Conservation (phyloP, 2,797 vertebrate genomes). For the Zenarchopterus dispar region DNA sequence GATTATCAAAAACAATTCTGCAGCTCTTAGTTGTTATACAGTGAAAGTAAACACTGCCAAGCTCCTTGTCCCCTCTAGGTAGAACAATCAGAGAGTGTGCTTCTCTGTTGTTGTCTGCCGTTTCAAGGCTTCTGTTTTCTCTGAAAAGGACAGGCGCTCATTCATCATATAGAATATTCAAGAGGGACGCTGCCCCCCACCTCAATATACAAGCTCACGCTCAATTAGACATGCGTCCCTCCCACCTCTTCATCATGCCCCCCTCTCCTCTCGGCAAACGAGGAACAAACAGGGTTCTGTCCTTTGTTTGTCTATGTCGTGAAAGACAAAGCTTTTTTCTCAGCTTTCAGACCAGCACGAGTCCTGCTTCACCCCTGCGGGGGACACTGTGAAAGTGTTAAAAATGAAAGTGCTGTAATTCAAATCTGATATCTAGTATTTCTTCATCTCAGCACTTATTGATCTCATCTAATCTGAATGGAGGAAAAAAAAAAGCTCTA, state of each 20-base stretch:
- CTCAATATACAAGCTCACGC: conserved; percentile 47
- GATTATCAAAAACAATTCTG: not conserved
- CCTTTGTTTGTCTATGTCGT: conserved; percentile 68
- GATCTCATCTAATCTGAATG: no score
- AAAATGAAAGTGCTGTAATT: conserved; percentile 14
- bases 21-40: not conserved
- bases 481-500: not conserved
- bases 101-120: conserved; percentile 38
- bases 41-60: conserved; percentile 13
- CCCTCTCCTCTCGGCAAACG: conserved; percentile 46
- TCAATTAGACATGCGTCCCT: conserved; percentile 67
- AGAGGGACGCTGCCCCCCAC: conserved; percentile 43
- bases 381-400: conserved; percentile 32
- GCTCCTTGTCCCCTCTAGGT: conserved; percentile 39
- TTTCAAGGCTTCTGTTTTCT: conserved; percentile 58
- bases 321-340: conserved; percentile 65
- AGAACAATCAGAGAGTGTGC: conserved; percentile 15
- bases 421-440: conserved; percentile 41
- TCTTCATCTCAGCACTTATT: not conserved
- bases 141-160: conserved; percentile 66
- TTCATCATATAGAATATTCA: conserved; percentile 80
- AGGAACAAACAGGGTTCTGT: conserved; percentile 70
- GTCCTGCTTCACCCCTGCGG: conserved; percentile 62
- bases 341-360: conserved; percentile 57
- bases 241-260: conserved; percentile 55